Evolutionary conservation across 2,113 vertebrate species (phyloP), one percentile per base, ranked within the genome.

Genomic region (Chroicocephalus ridibundus): DNA sequence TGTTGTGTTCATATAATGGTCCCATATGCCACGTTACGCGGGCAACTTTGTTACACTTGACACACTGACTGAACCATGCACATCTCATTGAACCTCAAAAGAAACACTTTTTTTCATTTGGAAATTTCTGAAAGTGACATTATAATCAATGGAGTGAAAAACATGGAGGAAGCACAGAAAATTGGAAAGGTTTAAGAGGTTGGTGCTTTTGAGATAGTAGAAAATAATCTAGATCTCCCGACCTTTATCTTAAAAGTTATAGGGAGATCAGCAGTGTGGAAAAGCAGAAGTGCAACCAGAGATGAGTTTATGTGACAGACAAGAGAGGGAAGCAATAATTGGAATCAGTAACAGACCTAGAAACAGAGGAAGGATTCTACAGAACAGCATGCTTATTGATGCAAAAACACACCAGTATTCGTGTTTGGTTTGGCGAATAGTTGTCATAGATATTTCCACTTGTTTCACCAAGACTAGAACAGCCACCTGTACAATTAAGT

Each of bases 101-200:
- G 81, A 75, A 91, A 76, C 32, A n/a, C 5, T 51, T 70, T 62
- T 61, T 84, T 87, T 71, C 9, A 47, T 65, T 60, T 79, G 49
- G 62, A 93, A 93, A 86, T 32, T 88, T 90, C 88, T 82, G 82
- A 36, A 88, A 90, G 64, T 89, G 71, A 71, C 70, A 85, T 88
- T 96, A 89, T 75, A 91, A 84, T 79, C 69, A 95, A 84, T 87
- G 71, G 52, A 93, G 82, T 93, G 82, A 92, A 94, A 93, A 97
- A 94, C 61, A 64, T 3, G 38, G 49, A 78, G 13, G 20, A 91
- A 90, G 70, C 15, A 71, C 38, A 90, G 92, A 87, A 88, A 79
- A 90, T 26, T 72, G 40, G n/a, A 34, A 75, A 68, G 29, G 46
- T 66, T 81, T 54, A 91, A 91, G 60, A 84, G 42, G 16, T 2